These are phyloP conservation scores for Microtus montanus DNA, from an alignment of 2,113 vertebrate species.

Conservation along the genomic window DNA sequence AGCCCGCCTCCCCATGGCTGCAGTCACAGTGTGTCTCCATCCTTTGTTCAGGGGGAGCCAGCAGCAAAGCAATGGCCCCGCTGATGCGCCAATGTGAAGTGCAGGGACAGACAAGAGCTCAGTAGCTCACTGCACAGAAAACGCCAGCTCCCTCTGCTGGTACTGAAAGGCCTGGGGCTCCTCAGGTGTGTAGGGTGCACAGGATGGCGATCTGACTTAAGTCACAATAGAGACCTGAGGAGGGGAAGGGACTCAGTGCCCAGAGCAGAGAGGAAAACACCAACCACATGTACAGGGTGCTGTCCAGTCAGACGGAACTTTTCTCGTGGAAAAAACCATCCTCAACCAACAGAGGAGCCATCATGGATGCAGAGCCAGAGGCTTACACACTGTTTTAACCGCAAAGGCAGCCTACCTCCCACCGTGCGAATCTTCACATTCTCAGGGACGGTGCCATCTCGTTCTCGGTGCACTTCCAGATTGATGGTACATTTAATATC, in stretches of 20 bases:
- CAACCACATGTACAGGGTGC: neutral
- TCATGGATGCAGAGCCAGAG: fast-evolving
- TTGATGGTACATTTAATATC: slow-evolving; percentile 82
- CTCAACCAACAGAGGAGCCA: neutral
- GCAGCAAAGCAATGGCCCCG: neutral
- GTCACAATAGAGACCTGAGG: neutral
- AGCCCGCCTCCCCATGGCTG: neutral
- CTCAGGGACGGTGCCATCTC: fast-evolving
- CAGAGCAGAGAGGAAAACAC: neutral
- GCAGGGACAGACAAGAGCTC: neutral
- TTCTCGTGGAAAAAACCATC: neutral
- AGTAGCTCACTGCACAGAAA: neutral
- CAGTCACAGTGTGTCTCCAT: neutral
- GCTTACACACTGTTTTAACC: neutral
- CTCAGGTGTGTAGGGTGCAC: neutral
- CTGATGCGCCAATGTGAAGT: too few species aligned
- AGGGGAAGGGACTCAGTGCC: neutral
- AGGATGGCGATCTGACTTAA: neutral
- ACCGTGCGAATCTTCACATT: slow-evolving; percentile 65
- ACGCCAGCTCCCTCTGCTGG: neutral
- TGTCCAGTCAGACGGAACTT: neutral
- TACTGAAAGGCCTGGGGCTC: neutral
- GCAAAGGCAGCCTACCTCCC: slow-evolving; percentile 75
- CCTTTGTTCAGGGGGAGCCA: neutral
- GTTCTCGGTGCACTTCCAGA: slow-evolving; percentile 77